phyloP scores from a whole-genome alignment of 1,140 invertebrate genomes.

The Lepidurus apus region DNA sequence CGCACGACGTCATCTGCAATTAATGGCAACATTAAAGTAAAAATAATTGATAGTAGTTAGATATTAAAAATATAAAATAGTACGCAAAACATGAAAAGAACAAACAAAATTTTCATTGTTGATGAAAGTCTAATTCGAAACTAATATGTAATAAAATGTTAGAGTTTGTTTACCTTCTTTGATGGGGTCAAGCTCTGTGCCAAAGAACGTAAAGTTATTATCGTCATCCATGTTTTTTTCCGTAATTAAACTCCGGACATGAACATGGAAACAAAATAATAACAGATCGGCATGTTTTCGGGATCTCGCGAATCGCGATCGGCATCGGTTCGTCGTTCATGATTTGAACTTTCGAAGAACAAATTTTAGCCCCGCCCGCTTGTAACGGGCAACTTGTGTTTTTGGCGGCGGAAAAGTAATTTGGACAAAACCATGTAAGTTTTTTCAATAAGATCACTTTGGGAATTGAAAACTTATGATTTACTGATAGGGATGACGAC shows the following conservation, averaged over 20 bases:
- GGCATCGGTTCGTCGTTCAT: neutral
- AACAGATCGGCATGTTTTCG: neutral
- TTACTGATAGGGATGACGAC: neutral
- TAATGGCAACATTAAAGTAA: slow-evolving; percentile 37
- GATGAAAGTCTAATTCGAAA: too few relatives aligned
- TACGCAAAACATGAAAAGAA: neutral
- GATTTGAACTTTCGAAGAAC: neutral
- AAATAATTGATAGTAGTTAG: slow-evolving; percentile 39
- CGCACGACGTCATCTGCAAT: slow-evolving; percentile 64
- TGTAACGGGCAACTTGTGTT: neutral
- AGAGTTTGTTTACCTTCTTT: neutral
- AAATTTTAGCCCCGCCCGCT: neutral
- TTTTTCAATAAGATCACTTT: neutral
- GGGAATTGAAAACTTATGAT: neutral
- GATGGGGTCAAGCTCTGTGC: slow-evolving; percentile 29
- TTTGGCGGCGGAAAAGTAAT: neutral
- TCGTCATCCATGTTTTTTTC: slow-evolving; percentile 23
- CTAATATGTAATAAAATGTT: too few relatives aligned
- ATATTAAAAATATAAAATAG: too few relatives aligned
- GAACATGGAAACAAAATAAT: neutral
- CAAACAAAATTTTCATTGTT: neutral
- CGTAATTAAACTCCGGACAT: neutral
- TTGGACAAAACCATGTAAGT: neutral
- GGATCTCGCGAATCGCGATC: neutral
- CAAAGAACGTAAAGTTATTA: slow-evolving; percentile 3